These are phyloP conservation scores for Vimba vimba DNA, from an alignment of 2,113 vertebrate genomes.

Conservation along the genomic window DNA sequence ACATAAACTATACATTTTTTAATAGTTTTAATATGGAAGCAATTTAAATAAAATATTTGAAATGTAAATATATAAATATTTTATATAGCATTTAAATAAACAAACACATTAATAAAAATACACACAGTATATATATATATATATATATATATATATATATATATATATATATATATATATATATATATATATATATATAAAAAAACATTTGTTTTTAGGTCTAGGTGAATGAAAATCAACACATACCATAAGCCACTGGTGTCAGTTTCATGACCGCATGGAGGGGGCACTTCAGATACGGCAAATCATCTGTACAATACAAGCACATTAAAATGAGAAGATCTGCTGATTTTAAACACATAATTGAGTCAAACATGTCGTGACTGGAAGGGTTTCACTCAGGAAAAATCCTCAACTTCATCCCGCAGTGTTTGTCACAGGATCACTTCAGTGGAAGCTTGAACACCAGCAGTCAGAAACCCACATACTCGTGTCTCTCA, in stretches of 20 bases:
- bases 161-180: too few relatives aligned
- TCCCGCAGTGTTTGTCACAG: background rate
- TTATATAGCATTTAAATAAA: too few relatives aligned
- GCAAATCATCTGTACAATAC: conserved; percentile 84
- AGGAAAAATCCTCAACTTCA: background rate
- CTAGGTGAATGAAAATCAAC: background rate
- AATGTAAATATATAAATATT: too few relatives aligned
- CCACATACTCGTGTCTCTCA: background rate
- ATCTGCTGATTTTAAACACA: background rate
- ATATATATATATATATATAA: too few relatives aligned
- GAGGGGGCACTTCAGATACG: conserved; percentile 91
- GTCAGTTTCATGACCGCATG: conserved; percentile 93
- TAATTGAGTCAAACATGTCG: background rate
- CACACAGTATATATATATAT: too few relatives aligned
- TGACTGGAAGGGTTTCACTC: background rate
- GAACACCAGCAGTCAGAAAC: background rate
- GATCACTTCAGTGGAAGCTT: background rate
- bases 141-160: too few relatives aligned
- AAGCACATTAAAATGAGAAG: conserved; percentile 13
- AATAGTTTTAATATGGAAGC: too few relatives aligned
- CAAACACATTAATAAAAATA: too few relatives aligned
- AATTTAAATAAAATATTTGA: too few relatives aligned
- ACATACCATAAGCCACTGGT: conserved; percentile 91
- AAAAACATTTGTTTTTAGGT: too few relatives aligned
- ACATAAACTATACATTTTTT: too few relatives aligned